A percentile compares a stretch with the other conserved stretches of the same genome.
Evolutionary conservation across 2,113 vertebrate species (phyloP).

Genomic region (Gavialis gangeticus): DNA sequence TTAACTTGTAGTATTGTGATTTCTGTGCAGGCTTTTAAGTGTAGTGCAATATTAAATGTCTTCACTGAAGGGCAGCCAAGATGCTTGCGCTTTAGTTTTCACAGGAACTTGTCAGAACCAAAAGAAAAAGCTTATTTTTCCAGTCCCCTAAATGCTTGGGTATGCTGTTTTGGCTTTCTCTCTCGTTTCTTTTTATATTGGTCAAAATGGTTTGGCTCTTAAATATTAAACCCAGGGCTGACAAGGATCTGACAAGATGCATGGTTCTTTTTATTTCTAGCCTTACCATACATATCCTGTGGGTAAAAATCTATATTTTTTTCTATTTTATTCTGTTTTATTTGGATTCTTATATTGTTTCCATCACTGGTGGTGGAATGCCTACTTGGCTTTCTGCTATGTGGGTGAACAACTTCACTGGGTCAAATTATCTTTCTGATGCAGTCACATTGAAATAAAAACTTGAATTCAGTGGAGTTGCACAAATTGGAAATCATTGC

Average conservation of each 20-base stretch:
- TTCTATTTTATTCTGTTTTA: not conserved
- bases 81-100: not conserved
- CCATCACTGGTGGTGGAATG: not conserved
- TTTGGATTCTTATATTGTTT: not conserved
- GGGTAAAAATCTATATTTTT: not conserved
- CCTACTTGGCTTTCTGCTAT: not conserved
- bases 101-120: not conserved
- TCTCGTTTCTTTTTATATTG: not conserved
- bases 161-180: not conserved
- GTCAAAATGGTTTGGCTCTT: not conserved
- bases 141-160: not conserved
- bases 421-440: not conserved
- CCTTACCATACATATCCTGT: not conserved
- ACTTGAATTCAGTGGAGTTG: not conserved
- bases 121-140: not conserved
- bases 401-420: not conserved
- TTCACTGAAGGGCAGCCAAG: not conserved
- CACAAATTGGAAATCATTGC: not conserved
- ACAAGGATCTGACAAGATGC: not conserved
- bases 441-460: not conserved
- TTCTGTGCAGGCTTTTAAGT: not conserved
- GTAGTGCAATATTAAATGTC: not conserved
- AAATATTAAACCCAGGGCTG: not conserved
- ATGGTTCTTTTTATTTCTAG: no score
- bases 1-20: not conserved